phyloP scores from a whole-genome alignment of 1,140 invertebrate genomes.

The Trypoxylus dichotomus region DNA sequence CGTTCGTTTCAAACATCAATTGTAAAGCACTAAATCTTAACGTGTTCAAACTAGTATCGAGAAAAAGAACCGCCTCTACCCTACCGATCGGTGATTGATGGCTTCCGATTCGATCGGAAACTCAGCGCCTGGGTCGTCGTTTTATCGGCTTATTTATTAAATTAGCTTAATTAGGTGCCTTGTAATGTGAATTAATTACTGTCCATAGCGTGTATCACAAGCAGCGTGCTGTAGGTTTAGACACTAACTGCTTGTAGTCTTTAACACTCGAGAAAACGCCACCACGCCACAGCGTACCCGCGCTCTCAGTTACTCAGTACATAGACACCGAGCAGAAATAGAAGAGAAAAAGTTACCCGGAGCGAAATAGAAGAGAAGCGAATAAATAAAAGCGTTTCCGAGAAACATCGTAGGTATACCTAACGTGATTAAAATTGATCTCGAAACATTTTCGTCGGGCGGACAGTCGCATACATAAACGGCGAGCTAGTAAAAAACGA shows the following conservation, averaged over 20 bases:
- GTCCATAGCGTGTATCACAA: constrained; percentile 43
- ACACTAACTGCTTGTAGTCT: constrained; percentile 35
- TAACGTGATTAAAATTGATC: no score
- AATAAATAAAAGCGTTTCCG: neutral
- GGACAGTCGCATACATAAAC: no score
- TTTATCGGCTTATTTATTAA: constrained; percentile 42
- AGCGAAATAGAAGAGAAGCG: neutral
- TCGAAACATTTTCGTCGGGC: no score
- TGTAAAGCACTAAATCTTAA: no score
- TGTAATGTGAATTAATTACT: constrained; percentile 46
- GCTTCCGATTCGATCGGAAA: constrained; percentile 33
- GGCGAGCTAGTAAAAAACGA: no score
- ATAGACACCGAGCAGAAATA: neutral
- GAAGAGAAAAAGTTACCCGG: neutral
- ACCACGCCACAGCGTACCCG: neutral
- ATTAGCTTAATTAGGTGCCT: constrained; percentile 45
- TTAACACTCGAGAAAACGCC: constrained; percentile 6
- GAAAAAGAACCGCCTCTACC: no score
- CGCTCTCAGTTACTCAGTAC: neutral
- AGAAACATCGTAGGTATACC: neutral
- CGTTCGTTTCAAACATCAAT: no score
- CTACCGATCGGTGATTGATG: constrained; percentile 35
- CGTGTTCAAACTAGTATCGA: no score
- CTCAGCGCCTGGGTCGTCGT: constrained; percentile 12
- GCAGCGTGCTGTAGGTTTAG: constrained; percentile 35